A percentile compares a stretch with the other conserved stretches of the same genome.
These are phyloP conservation scores for Anguilla anguilla DNA, from an alignment of 2,797 vertebrate species.

Conservation along the genomic window DNA sequence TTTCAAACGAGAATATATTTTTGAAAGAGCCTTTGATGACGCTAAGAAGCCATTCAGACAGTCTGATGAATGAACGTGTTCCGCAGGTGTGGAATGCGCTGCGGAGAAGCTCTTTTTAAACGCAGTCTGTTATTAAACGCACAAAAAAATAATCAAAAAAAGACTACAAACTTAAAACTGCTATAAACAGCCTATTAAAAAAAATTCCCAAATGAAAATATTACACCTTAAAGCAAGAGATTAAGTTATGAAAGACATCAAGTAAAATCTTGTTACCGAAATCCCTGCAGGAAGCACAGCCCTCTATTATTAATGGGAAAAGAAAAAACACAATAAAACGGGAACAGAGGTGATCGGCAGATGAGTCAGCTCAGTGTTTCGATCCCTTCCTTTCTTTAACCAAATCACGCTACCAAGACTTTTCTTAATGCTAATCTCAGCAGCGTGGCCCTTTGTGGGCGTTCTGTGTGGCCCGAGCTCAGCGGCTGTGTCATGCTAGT, in stretches of 20 bases:
- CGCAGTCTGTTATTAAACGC: not conserved
- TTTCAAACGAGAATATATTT: constrained; percentile 41
- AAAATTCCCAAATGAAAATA: constrained; percentile 3
- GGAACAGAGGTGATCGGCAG: not conserved
- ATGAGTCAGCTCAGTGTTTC: not conserved
- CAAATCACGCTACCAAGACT: not conserved
- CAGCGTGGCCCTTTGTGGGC: not conserved
- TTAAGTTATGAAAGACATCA: not conserved
- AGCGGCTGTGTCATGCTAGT: not conserved
- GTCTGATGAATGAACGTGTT: constrained; percentile 27
- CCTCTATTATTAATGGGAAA: not conserved
- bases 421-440: not conserved
- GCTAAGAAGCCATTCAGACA: constrained; percentile 27
- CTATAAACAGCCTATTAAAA: not conserved
- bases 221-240: not conserved
- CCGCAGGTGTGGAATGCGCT: not conserved
- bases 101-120: not conserved
- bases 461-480: not conserved
- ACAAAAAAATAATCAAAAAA: not conserved
- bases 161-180: not conserved
- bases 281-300: not conserved
- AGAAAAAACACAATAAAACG: not conserved
- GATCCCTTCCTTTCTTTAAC: not conserved
- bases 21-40: constrained; percentile 28
- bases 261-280: constrained; percentile 27